Evolutionary conservation across 2,888 invertebrate genomes (phyloP), one percentile per base, ranked within the genome.

Genomic region (Melieria omissa): DNA sequence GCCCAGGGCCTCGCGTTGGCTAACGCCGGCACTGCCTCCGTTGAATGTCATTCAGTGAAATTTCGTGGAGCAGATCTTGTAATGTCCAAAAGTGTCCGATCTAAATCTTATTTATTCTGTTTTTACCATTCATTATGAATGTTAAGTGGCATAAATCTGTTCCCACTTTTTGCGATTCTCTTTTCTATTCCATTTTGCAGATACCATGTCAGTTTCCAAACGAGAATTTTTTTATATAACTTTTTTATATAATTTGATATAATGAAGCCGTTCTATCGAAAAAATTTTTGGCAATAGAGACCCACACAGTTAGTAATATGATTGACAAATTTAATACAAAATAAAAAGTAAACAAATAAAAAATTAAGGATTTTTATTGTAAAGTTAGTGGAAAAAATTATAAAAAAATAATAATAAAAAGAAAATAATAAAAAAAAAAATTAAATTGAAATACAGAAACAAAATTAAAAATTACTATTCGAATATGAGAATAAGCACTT

Each of bases 91-190:
- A 52, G 6, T 52, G 1, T 58, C 1, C 61, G 61, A 0, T 61
- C 61, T n/a, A 61, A 61, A 61, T 61, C 44, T 60, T 60, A 41
- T 61, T 61, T 61, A 61, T 61, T 41, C 42, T 61, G 61, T 61
- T 61, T 61, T 0, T 42, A 29, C 29, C 29, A 29, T 29, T 29
- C 29, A 29, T 29, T 29, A 29, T 29, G 29, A 29, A 29, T 29
- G 16, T 60, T 4, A 49, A 49, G 2, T 60, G 60, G 60, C 60
- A 12, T 29, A 5, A 16, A 60, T 60, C 60, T 16, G 5, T 4
- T 60, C 45, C 60, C 60, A 60, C 60, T 29, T 60, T 16, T 60
- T 60, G 60, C 60, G 60, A 16, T 41, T 61, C n/a, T 61, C 42
- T 12, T 61, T 61, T 61, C 42, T 41, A 29, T 29, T 29, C 29